Evolutionary conservation across 2,797 vertebrate genomes (phyloP), one percentile per base, ranked within the genome.

Genomic region (Myotis daubentonii): DNA sequence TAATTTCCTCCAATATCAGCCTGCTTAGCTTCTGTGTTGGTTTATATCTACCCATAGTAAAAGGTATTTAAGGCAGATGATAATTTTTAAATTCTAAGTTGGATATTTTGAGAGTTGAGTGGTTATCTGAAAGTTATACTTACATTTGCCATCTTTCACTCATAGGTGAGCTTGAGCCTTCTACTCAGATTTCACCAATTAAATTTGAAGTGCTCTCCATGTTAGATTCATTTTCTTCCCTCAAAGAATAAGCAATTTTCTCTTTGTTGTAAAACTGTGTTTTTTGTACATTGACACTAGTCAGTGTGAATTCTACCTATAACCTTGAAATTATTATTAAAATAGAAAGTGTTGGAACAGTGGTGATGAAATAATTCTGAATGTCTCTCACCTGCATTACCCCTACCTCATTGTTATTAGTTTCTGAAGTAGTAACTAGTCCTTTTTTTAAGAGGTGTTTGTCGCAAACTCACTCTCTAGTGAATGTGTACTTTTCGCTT

Each of bases 11-110:
- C 36, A 66, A 0, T 25, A 41, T 95, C 28, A 55, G 60, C 49
- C 89, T 91, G 22, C 66, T 94, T 94, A 72, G 47, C 68, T 93
- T 38, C 51, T 81, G 0, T 76, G 49, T 81, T 80, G 20, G 41
- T 79, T 81, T 78, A 33, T 76, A 33, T 84, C 33, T 87, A 38
- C 25, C 30, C 33, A 60, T 53, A 90, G 76, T 83, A 78, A 88
- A 78, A 87, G 36, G 5, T 65, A n/a, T n/a, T 81, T 92, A 74
- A 87, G 30, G 62, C 44, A 94, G 44, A 74, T 55, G 22, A n/a
- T 85, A 81, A 71, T 76, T 96, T 87, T 82, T 62, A 93, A 95
- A 75, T 80, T 76, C 66, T 84, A 87, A 94, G 9, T 13, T 92
- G 57, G 41, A 28, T 80, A 53, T 89, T 80, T 81, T 79, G 74